These are phyloP conservation scores for Eupristina koningsbergeri DNA, from an alignment of 1,140 invertebrate species.

Conservation along the genomic window DNA sequence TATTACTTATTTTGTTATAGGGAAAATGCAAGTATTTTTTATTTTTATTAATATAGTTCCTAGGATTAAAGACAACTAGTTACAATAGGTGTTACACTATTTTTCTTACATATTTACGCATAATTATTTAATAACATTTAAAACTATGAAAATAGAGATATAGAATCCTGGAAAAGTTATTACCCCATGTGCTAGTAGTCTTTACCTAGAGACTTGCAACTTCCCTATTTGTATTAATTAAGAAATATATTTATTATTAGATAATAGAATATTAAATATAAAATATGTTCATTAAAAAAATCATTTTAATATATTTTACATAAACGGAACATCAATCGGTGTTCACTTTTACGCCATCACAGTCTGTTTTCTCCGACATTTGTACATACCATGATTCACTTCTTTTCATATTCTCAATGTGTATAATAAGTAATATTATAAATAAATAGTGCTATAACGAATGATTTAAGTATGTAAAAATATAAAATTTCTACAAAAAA, in stretches of 20 bases:
- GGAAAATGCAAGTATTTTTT: constrained; percentile 12
- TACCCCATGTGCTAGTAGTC: not conserved
- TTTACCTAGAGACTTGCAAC: not conserved
- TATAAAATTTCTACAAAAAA: not conserved
- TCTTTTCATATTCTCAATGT: constrained; percentile 30
- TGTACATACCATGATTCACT: constrained; percentile 37
- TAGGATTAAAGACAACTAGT: constrained; percentile 1
- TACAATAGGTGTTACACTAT: not conserved
- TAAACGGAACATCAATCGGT: constrained; percentile 43
- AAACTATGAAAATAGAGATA: constrained; percentile 11
- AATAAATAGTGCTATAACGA: constrained; percentile 29
- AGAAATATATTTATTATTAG: constrained; percentile 45
- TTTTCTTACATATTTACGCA: not conserved
- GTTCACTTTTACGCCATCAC: constrained; percentile 51
- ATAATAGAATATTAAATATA: constrained; percentile 50
- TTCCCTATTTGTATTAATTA: constrained; percentile 18
- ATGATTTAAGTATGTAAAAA: constrained; percentile 34
- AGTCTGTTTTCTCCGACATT: constrained; percentile 50
- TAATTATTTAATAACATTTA: constrained; percentile 1
- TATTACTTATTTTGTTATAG: constrained; percentile 34
- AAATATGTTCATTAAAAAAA: constrained; percentile 50
- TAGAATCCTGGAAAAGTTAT: not conserved
- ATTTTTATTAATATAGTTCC: not conserved
- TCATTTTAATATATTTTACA: constrained; percentile 50
- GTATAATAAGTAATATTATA: constrained; percentile 32